Base-by-base conservation (phyloP, 2,888 invertebrate species). In the Heliconius hortense region DNA sequence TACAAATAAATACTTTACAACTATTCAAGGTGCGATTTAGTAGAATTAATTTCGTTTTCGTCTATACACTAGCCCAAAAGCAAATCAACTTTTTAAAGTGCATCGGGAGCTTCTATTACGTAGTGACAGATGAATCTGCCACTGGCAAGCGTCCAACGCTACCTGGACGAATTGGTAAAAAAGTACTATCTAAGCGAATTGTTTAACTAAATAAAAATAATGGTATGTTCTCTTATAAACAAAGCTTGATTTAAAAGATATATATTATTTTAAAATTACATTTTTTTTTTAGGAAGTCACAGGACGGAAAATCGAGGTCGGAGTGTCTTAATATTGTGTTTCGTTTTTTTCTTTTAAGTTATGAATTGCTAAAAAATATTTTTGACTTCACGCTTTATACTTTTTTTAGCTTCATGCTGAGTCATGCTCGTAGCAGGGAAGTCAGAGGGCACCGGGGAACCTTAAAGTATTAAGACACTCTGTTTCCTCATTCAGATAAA, bases 41-140 rank as follows among this genome's bases (percentile, higher is more conserved):
- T 56, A 13, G 31, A 24, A 69, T 35, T 69, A 62, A 69, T 62
- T 62, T 48, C 15, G 69, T 62, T 48, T 69, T 69, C 66, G 62
- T 70, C 56, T 69, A 39, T 73, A 69, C 56, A 31, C 13, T 10
- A 21, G 68, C n/a, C 24, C 24, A 43, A 66, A 66, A 48, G 60
- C 70, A 75, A 76, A 75, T 67, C 62, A 72, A 63, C 72, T 63
- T 69, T 74, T 69, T 72, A 76, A 73, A 76, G 73, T 67, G 66
- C 74, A 69, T 73, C 69, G 69, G 70, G 74, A 67, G 69, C 73
- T 35, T 74, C 70, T 76, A 70, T 73, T 62, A 43, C 69, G 48
- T 67, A 72, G 69, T 78, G 78, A 78, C 72, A 76, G 74, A 74
- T 70, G 76, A 78, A 73, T 53, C 64, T 53, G 68, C 26, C 53